Evolutionary conservation across 2,888 invertebrate genomes (phyloP).

Genomic region (Cephus pygmeus): DNA sequence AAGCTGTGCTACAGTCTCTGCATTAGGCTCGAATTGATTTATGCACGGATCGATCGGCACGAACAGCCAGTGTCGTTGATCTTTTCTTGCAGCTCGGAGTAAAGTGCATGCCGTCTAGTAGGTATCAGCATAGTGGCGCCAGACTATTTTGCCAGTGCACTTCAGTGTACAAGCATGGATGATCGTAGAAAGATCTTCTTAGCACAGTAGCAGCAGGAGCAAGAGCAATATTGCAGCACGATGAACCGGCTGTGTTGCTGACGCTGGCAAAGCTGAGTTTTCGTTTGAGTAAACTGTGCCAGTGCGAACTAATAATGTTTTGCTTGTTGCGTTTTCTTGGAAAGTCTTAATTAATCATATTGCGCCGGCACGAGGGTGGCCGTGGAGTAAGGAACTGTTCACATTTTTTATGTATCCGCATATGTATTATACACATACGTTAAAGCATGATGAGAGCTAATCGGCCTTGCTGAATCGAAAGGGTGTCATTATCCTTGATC

Average conservation of each 20-base stretch:
- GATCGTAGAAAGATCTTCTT: not conserved
- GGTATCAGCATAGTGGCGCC: not conserved
- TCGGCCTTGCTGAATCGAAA: not conserved
- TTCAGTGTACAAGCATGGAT: not conserved
- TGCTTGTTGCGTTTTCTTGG: slow-evolving; percentile 59
- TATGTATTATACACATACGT: too few species aligned
- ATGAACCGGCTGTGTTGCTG: not conserved
- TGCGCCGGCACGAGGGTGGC: not conserved
- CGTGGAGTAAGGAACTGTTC: not conserved
- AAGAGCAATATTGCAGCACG: not conserved
- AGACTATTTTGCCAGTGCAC: not conserved
- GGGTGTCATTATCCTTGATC: not conserved
- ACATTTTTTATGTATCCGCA: not conserved
- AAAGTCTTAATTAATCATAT: slow-evolving; percentile 60
- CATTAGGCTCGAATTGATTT: not conserved
- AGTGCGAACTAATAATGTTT: slow-evolving; percentile 57
- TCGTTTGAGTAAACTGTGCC: slow-evolving; percentile 51
- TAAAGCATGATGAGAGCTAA: not conserved
- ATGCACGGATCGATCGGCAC: not conserved
- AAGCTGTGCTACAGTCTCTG: not conserved
- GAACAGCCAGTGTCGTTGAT: not conserved
- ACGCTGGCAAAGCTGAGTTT: not conserved
- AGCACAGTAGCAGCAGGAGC: not conserved
- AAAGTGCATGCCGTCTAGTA: not conserved
- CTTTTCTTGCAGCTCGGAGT: not conserved